Evolutionary conservation across 2,888 invertebrate genomes (phyloP), one percentile per base, ranked within the genome.

Genomic region (Phragmatobia fuliginosa): DNA sequence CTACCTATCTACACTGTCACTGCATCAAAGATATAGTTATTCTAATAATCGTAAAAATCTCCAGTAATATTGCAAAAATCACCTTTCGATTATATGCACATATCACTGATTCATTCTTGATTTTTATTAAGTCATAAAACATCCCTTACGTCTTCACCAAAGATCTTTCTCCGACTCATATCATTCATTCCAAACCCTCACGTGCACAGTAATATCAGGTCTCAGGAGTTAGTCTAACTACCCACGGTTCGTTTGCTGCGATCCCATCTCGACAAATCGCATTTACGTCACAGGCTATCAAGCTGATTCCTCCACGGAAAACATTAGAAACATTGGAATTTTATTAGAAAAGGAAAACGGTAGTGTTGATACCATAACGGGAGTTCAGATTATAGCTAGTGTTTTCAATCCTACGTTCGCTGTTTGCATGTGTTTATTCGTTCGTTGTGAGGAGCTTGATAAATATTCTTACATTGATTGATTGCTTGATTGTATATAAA

Each of bases 231-330:
- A 70, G 68, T 62, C 52, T 78, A 71, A 71, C 74, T 68, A 70
- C 76, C 66, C 67, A 66, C 68, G 68, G 77, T 72, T 79, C 75
- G 79, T 72, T 74, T 76, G 72, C 81, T 76, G 77, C 82, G 81
- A 78, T 79, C 78, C 78, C 77, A 76, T 79, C 78, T 79, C 78
- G 74, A 83, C 86, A 87, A 87, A 87, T 87, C 82, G 87, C 78
- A 83, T 87, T 85, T 81, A 81, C 83, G 82, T 86, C 85, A 85
- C 78, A 77, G 70, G 75, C 77, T 79, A 82, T 84, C 81, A 76
- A 78, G 71, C 79, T 78, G 83, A 80, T 79, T 80, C 76, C 78
- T 77, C 76, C 66, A 69, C 73, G 73, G 76, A 75, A 70, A 79
- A 79, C 79, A 74, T 77, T 83, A 83, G 73, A 72, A 65, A 73